These are phyloP conservation scores for Fragum whitleyi DNA, from an alignment of 2,888 invertebrate genomes.

Conservation along the genomic window DNA sequence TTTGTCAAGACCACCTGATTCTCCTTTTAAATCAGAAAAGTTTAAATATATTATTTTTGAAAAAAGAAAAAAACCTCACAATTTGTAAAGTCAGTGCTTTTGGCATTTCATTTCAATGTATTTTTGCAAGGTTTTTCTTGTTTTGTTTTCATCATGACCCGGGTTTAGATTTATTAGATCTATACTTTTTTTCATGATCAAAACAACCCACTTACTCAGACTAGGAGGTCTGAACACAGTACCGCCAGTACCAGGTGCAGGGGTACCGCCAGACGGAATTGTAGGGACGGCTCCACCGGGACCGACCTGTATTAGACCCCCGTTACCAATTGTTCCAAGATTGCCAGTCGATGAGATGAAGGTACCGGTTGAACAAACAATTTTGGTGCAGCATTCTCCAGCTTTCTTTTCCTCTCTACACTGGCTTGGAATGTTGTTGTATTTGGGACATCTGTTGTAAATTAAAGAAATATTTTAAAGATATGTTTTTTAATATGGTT, in stretches of 20 bases:
- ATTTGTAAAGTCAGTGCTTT: too few relatives aligned
- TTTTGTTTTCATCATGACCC: too few relatives aligned
- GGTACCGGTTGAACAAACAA: slow-evolving; percentile 70
- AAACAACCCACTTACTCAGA: slow-evolving; percentile 63
- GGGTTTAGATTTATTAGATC: too few relatives aligned
- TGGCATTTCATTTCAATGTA: too few relatives aligned
- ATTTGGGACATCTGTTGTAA: slow-evolving; percentile 72
- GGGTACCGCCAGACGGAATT: slow-evolving; percentile 67
- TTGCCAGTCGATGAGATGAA: slow-evolving; percentile 75
- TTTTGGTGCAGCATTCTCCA: slow-evolving; percentile 73
- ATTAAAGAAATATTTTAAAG: neutral
- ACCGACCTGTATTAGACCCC: slow-evolving; percentile 70
- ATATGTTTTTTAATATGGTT: too few relatives aligned
- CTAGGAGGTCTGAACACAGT: slow-evolving; percentile 69
- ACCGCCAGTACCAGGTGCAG: slow-evolving; percentile 76
- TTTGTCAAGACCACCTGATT: too few relatives aligned
- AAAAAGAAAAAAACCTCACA: too few relatives aligned
- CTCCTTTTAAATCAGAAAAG: too few relatives aligned
- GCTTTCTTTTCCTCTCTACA: slow-evolving; percentile 70
- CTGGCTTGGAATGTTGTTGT: slow-evolving; percentile 73
- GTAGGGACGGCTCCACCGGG: slow-evolving; percentile 67
- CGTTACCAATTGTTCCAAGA: slow-evolving; percentile 72
- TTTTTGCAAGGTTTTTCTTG: too few relatives aligned
- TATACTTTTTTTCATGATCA: too few relatives aligned
- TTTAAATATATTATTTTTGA: too few relatives aligned